Conservation (phyloP, 1,140 invertebrate species). For the Rhyzopertha dominica region DNA sequence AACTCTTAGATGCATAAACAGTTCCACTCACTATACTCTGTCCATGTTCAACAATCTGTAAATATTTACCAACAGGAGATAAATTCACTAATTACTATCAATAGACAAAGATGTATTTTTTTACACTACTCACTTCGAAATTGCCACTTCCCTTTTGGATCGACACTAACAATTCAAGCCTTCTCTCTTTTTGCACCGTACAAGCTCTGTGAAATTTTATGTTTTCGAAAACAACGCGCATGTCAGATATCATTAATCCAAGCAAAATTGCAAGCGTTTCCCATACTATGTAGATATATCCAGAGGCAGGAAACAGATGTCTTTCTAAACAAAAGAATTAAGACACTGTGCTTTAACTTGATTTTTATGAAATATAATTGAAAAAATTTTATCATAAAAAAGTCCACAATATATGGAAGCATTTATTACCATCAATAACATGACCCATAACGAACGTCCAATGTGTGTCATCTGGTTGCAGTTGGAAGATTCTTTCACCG, state of each 20-base stretch:
- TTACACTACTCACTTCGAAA: constrained; percentile 67
- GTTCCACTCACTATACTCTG: no score
- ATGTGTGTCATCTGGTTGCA: constrained; percentile 61
- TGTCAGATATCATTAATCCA: constrained; percentile 60
- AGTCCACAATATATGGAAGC: not conserved
- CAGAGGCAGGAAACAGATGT: constrained; percentile 84
- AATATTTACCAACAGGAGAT: no score
- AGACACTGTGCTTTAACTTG: not conserved
- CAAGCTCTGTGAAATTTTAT: constrained; percentile 79
- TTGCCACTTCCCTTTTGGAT: constrained; percentile 75
- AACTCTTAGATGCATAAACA: no score
- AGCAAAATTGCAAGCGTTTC: constrained; percentile 77
- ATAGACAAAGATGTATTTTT: no score
- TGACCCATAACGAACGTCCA: constrained; percentile 78
- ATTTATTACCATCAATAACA: constrained; percentile 67
- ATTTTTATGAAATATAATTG: constrained; percentile 8
- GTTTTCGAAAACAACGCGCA: constrained; percentile 82
- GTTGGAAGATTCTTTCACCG: constrained; percentile 55
- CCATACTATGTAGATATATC: constrained; percentile 82
- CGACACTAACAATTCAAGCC: constrained; percentile 71
- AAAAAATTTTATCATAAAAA: not conserved
- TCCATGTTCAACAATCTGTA: no score
- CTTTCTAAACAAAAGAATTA: constrained; percentile 62
- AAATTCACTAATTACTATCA: no score
- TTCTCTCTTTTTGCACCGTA: constrained; percentile 64